phyloP scores from a whole-genome alignment of 2,113 vertebrate species.

The Osmerus eperlanus region DNA sequence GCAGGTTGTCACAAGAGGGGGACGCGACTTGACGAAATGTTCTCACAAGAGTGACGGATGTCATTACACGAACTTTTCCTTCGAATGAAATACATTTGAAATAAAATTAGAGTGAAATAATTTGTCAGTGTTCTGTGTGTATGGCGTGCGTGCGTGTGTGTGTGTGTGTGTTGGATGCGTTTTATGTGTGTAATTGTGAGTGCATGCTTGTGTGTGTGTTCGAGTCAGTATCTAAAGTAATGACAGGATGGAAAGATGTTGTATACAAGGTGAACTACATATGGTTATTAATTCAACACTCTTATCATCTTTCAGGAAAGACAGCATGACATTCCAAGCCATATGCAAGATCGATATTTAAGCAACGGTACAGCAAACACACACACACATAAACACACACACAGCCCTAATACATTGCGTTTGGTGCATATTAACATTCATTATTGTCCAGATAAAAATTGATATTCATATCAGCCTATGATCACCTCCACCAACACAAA shows the following conservation, averaged over 20 bases:
- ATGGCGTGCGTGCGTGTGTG: neutral
- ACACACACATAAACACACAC: too few species aligned
- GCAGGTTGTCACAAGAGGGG: slow-evolving; percentile 54
- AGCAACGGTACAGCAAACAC: too few species aligned
- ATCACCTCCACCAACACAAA: too few species aligned
- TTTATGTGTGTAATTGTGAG: neutral
- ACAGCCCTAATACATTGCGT: too few species aligned
- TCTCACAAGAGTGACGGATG: slow-evolving; percentile 58
- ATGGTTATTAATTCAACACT: too few species aligned
- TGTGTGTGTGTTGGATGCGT: neutral
- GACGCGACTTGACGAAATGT: slow-evolving; percentile 47
- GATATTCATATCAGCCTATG: too few species aligned
- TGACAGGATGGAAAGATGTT: neutral
- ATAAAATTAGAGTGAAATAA: slow-evolving; percentile 46
- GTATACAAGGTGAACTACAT: neutral
- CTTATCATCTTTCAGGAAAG: neutral
- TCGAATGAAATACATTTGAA: slow-evolving; percentile 30
- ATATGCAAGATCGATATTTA: neutral
- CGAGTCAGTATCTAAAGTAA: neutral
- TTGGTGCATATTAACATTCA: too few species aligned
- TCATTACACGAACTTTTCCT: slow-evolving; percentile 43
- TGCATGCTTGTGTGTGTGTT: neutral
- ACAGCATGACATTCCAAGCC: neutral
- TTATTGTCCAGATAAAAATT: too few species aligned
- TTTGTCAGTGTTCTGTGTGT: slow-evolving; percentile 18